Base-by-base conservation (phyloP, 2,113 vertebrate genomes). In the Ibidorhyncha struthersii region DNA sequence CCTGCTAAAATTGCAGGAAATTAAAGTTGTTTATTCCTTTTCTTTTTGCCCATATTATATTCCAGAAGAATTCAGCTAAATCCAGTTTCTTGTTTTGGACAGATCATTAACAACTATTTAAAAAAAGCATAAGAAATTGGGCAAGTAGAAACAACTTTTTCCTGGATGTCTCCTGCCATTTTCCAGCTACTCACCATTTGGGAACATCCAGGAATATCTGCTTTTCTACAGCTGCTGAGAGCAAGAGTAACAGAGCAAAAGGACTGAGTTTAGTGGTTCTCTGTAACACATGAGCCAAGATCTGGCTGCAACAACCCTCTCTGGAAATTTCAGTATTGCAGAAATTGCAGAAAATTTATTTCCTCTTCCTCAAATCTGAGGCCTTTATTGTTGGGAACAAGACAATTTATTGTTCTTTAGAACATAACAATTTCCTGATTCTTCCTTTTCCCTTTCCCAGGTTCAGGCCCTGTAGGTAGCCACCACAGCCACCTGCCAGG, bases 381-480 rank as follows among this genome's bases (percentile, higher is more conserved):
- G 4, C 11, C 76, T 88, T 92, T 47, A 23, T 32, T 77, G 41
- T 9, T 50, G 23, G 29, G 41, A 80, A 26, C 5, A 63, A 90
- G 19, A 21, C 0, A 0, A 49, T 63, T 27, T 36, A 9, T 3
- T 7, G 3, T 49, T 58, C 14, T 40, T 38, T n/a, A 55, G 62
- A 41, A 77, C 9, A 5, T 5, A 56, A 43, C 9, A 0, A 17
- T 93, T 87, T 53, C 27, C 16, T 67, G 16, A 30, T 23, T 52
- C 23, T 86, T 73, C 26, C 27, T 73, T 81, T 25, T 79, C 3
- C 9, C 49, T 84, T 84, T 52, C 45, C 26, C 40, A 52, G 4
- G 2, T 65, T 65, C 49, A 38, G 7, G 4, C 12, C 4, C 45
- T 53, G 10, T 12, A 25, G 43, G 36, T 23, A n/a, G 27, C 30